Conservation (phyloP, 2,113 vertebrate species). For the Tyto alba region DNA sequence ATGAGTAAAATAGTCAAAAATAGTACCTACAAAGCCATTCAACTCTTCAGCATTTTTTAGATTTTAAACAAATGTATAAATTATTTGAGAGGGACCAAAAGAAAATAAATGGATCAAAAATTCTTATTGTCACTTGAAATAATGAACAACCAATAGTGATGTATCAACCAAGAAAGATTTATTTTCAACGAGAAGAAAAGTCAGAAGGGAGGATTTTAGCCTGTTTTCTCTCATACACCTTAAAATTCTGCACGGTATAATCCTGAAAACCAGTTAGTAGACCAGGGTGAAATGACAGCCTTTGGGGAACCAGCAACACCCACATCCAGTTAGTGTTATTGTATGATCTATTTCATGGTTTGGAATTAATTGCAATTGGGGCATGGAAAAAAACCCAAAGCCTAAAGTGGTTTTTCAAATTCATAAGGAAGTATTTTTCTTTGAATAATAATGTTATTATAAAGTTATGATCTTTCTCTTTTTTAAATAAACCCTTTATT, state of each 20-base stretch:
- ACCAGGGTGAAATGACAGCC: neutral
- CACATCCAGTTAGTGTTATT: conserved; percentile 1
- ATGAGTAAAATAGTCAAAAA: neutral
- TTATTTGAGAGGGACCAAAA: neutral
- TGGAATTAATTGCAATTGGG: conserved; percentile 42
- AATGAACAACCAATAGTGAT: neutral
- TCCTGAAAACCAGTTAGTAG: neutral
- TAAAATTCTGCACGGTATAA: neutral
- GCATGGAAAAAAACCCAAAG: conserved; percentile 5
- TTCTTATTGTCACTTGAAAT: neutral
- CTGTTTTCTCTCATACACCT: neutral
- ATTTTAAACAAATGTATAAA: neutral
- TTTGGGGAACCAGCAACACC: conserved; percentile 7
- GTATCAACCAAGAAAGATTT: neutral
- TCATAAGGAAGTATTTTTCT: conserved; percentile 58
- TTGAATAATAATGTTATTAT: conserved; percentile 51
- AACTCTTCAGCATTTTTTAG: neutral
- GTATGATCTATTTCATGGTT: conserved; percentile 30
- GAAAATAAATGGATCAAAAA: neutral
- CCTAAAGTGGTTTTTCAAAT: conserved; percentile 41
- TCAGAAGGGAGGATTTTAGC: neutral
- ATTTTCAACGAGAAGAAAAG: neutral
- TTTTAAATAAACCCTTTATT: conserved; percentile 52
- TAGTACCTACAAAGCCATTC: neutral
- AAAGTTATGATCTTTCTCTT: conserved; percentile 32